These are phyloP conservation scores for Seriola aureovittata DNA, from an alignment of 2,113 vertebrate genomes.

Conservation along the genomic window DNA sequence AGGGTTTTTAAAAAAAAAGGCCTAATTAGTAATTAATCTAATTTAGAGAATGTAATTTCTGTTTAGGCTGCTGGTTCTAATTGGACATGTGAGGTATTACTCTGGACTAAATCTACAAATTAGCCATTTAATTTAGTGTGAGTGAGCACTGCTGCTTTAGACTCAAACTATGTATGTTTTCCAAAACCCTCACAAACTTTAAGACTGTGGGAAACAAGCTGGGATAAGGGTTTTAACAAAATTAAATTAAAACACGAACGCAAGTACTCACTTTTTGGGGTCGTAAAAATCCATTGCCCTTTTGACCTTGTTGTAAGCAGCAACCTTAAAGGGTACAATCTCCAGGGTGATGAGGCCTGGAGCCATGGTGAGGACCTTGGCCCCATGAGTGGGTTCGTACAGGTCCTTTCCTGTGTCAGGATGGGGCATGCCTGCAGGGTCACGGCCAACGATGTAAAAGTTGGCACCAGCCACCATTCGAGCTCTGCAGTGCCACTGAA, in stretches of 20 bases:
- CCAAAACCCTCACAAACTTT: neutral
- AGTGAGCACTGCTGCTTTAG: conserved; percentile 12
- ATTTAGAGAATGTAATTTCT: conserved; percentile 53
- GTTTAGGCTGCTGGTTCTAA: conserved; percentile 60
- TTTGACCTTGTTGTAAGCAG: conserved; percentile 96
- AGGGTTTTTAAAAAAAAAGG: conserved; percentile 16
- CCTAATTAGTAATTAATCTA: conserved; percentile 62
- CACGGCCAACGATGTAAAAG: conserved; percentile 98
- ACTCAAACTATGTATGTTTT: neutral
- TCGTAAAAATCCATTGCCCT: conserved; percentile 97
- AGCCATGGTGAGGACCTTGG: conserved; percentile 98
- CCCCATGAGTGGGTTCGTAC: conserved; percentile 95
- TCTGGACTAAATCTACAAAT: conserved; percentile 48
- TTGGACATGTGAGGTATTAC: conserved; percentile 55
- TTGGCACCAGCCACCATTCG: conserved; percentile 99
- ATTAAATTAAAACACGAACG: conserved; percentile 57
- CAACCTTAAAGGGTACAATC: conserved; percentile 97
- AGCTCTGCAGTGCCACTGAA: conserved; percentile 98
- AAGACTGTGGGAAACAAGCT: conserved; percentile 4
- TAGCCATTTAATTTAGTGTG: conserved; percentile 16
- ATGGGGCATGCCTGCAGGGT: conserved; percentile 98
- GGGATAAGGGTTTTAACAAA: neutral
- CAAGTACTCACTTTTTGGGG: conserved; percentile 89
- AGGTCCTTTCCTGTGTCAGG: conserved; percentile 95
- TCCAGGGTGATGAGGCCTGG: conserved; percentile 96